A percentile compares a stretch with the other conserved stretches of the same genome.
These are phyloP conservation scores for Cryptocephalus moraei DNA, from an alignment of 2,888 invertebrate species.

Conservation along the genomic window DNA sequence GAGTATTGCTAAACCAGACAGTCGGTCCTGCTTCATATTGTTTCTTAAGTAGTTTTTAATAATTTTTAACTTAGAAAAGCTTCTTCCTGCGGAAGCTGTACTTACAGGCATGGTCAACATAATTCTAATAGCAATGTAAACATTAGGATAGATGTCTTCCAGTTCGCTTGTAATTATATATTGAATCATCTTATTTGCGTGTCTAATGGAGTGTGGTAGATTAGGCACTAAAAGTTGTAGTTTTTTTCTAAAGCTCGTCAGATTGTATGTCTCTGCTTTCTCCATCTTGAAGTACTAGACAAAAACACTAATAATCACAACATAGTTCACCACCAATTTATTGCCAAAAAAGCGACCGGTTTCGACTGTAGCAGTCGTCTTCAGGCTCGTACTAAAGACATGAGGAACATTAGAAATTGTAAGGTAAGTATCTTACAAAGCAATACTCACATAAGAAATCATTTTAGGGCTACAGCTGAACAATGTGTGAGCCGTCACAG, in stretches of 20 bases:
- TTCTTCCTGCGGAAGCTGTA: constrained; percentile 6
- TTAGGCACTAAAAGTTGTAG: neutral
- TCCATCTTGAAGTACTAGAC: neutral
- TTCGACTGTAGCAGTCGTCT: no score
- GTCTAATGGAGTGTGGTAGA: neutral
- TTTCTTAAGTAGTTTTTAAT: no score
- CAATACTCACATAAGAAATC: no score
- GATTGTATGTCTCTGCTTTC: constrained; percentile 1
- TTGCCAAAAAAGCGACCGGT: no score
- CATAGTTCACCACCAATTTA: no score
- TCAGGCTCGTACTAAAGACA: no score
- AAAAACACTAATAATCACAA: no score
- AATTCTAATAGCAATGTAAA: constrained; percentile 4
- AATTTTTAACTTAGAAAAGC: constrained; percentile 6
- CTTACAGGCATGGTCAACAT: constrained; percentile 3
- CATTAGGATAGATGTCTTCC: constrained; percentile 2
- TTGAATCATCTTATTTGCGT: constrained; percentile 1
- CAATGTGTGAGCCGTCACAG: no score
- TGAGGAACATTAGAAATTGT: no score
- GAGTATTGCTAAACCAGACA: constrained; percentile 1
- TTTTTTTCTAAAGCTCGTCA: neutral
- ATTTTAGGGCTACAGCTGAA: no score
- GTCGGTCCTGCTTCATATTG: neutral
- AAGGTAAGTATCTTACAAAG: no score
- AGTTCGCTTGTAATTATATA: constrained; percentile 1